phyloP scores from a whole-genome alignment of 1,140 invertebrate species.

The Heliconius melpomene region DNA sequence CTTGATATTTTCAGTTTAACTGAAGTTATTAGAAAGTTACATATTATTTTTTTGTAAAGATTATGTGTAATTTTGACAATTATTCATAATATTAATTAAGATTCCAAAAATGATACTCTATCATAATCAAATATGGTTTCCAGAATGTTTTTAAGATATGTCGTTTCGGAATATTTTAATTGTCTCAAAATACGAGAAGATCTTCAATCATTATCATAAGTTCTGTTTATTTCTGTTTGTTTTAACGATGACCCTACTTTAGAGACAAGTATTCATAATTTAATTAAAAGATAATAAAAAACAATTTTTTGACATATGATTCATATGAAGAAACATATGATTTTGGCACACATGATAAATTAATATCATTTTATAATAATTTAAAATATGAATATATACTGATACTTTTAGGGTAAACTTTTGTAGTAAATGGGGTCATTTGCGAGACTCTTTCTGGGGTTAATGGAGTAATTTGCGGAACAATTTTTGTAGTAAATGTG shows the following conservation, averaged over 20 bases:
- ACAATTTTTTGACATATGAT: neutral
- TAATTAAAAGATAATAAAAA: neutral
- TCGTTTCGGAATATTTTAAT: neutral
- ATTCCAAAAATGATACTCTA: neutral
- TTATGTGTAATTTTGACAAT: neutral
- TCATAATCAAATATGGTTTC: neutral
- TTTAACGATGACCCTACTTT: neutral
- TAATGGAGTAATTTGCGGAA: no score
- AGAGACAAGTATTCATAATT: neutral
- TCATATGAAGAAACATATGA: neutral
- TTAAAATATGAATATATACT: neutral
- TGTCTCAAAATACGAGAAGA: neutral
- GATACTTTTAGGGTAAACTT: no score
- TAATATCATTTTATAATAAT: neutral
- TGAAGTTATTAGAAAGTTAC: neutral
- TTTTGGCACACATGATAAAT: slow-evolving; percentile 4
- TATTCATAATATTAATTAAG: neutral
- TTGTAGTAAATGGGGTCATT: no score
- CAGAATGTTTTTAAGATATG: neutral
- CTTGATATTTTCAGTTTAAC: neutral
- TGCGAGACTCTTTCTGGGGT: no score
- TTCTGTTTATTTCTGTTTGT: neutral
- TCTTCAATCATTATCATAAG: neutral
- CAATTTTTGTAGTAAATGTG: no score
- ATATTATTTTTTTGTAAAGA: neutral